Percentiles rank a stretch among this genome's conserved stretches.
These are phyloP conservation scores for Xenopus petersii DNA, from an alignment of 2,797 vertebrate species.

Conservation along the genomic window DNA sequence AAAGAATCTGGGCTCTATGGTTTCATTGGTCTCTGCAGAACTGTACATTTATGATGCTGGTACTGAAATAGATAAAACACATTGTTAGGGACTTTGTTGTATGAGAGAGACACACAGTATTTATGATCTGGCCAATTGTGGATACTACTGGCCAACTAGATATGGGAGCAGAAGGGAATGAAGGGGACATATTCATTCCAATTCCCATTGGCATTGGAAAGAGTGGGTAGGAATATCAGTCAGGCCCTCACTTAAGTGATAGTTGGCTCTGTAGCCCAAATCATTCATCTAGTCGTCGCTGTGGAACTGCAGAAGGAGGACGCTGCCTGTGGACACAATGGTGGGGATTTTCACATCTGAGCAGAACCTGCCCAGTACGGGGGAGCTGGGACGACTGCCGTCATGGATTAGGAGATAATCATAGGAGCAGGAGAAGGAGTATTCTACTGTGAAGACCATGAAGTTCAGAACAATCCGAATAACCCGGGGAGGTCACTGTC, in stretches of 20 bases:
- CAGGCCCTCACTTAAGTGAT: constrained; percentile 27
- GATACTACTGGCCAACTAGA: too few relatives aligned
- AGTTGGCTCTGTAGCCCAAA: constrained; percentile 15
- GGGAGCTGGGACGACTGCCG: constrained; percentile 8
- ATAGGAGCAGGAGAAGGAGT: constrained; percentile 25
- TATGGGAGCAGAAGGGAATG: too few relatives aligned
- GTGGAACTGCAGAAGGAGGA: constrained; percentile 19
- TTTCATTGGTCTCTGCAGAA: too few relatives aligned
- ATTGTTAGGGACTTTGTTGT: too few relatives aligned
- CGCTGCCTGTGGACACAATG: constrained; percentile 19
- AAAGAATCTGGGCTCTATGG: too few relatives aligned
- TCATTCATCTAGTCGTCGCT: constrained; percentile 34
- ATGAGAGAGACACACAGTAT: too few relatives aligned
- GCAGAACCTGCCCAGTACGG: constrained; percentile 25
- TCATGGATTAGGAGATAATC: constrained; percentile 31
- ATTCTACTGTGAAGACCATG: constrained; percentile 17
- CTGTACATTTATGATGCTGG: too few relatives aligned
- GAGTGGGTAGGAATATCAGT: not conserved
- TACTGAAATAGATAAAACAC: too few relatives aligned
- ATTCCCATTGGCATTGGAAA: not conserved
- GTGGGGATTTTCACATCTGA: not conserved
- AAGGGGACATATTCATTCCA: too few relatives aligned
- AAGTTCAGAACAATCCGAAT: constrained; percentile 51
- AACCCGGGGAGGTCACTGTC: constrained; percentile 59
- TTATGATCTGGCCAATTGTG: too few relatives aligned